Evolutionary conservation across 2,888 invertebrate species (phyloP).

Genomic region (Geotrupes spiniger): DNA sequence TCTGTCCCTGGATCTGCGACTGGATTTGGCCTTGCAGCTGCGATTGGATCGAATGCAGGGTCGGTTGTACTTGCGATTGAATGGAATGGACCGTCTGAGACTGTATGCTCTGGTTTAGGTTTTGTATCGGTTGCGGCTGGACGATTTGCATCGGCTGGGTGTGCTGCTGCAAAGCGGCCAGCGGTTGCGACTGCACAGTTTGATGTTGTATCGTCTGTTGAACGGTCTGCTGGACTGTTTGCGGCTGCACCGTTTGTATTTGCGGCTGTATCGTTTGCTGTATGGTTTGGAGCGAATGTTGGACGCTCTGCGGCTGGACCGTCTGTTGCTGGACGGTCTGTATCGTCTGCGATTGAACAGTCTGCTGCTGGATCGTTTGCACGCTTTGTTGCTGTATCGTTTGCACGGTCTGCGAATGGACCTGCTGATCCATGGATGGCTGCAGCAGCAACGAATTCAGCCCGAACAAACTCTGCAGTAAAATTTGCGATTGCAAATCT

Average conservation of each 20-base stretch:
- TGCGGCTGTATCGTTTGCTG: constrained; percentile 43
- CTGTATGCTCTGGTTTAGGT: constrained; percentile 30
- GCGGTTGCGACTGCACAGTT: constrained; percentile 44
- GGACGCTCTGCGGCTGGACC: constrained; percentile 45
- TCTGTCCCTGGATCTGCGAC: constrained; percentile 28
- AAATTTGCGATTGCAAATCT: constrained; percentile 50
- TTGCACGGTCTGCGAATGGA: constrained; percentile 48
- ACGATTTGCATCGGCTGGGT: constrained; percentile 44
- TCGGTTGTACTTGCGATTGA: constrained; percentile 25
- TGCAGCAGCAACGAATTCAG: constrained; percentile 47
- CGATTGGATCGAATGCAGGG: constrained; percentile 21
- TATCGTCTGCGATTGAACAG: constrained; percentile 49
- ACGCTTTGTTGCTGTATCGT: constrained; percentile 50
- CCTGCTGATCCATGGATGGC: constrained; percentile 48
- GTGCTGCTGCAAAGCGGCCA: constrained; percentile 38
- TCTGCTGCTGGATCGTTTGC: constrained; percentile 49
- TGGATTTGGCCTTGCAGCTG: constrained; percentile 26
- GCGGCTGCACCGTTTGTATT: constrained; percentile 35
- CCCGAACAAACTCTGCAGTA: constrained; percentile 49
- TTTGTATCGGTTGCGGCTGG: constrained; percentile 45
- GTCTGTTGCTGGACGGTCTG: constrained; percentile 50
- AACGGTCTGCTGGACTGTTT: constrained; percentile 40
- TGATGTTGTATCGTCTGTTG: constrained; percentile 45
- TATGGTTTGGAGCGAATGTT: constrained; percentile 39
- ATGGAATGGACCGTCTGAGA: constrained; percentile 25